These are phyloP conservation scores for Drosophila mayaguana DNA, from an alignment of 2,888 invertebrate genomes.

Conservation along the genomic window DNA sequence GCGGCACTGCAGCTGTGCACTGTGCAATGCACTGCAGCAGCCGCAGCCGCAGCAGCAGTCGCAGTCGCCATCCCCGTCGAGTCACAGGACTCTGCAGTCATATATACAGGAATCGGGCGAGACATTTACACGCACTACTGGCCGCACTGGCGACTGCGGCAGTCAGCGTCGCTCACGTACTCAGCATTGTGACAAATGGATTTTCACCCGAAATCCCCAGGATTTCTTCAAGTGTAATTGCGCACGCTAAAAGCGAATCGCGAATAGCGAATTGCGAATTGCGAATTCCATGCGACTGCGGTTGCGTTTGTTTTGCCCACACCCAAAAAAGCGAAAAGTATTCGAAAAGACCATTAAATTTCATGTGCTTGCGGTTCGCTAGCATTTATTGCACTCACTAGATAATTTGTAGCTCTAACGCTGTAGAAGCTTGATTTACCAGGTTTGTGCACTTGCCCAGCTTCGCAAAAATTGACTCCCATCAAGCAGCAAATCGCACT, in stretches of 20 bases:
- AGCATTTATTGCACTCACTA: slow-evolving; percentile 58
- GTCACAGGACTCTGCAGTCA: slow-evolving; percentile 35
- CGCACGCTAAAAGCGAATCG: slow-evolving; percentile 68
- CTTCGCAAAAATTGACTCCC: not conserved
- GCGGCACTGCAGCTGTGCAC: slow-evolving; percentile 60
- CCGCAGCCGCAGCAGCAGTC: slow-evolving; percentile 18
- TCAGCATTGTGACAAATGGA: slow-evolving; percentile 82
- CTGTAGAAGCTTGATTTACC: slow-evolving; percentile 23
- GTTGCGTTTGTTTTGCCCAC: slow-evolving; percentile 13
- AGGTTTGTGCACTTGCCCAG: slow-evolving; percentile 31
- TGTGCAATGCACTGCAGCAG: slow-evolving; percentile 35
- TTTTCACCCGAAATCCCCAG: slow-evolving; percentile 76
- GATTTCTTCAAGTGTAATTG: slow-evolving; percentile 80
- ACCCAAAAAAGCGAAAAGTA: slow-evolving; percentile 27
- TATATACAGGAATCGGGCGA: slow-evolving; percentile 56
- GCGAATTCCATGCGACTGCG: slow-evolving; percentile 16
- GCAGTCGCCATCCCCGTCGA: not conserved
- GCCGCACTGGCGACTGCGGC: slow-evolving; percentile 52
- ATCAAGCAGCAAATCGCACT: not conserved
- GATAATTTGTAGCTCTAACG: slow-evolving; percentile 59
- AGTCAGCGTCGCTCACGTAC: slow-evolving; percentile 73
- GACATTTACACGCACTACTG: slow-evolving; percentile 73
- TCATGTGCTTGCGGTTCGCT: slow-evolving; percentile 52
- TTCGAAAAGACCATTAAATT: slow-evolving; percentile 60
- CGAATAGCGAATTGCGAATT: slow-evolving; percentile 27